Conservation (phyloP, 2,797 vertebrate genomes). For the Phalloptychus januarius region DNA sequence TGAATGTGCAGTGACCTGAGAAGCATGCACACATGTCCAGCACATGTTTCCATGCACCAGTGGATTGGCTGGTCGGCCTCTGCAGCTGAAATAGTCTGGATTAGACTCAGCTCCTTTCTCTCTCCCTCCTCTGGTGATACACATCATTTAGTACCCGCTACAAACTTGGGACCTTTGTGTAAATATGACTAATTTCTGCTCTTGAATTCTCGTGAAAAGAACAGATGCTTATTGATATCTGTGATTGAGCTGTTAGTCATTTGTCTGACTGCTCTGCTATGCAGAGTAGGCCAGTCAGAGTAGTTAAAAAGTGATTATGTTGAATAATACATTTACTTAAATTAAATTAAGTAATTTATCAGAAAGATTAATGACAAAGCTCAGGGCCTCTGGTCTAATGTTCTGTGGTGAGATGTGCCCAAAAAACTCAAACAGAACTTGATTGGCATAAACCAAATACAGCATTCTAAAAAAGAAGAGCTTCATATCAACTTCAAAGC, state of each 20-base stretch:
- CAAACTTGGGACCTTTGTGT: background rate
- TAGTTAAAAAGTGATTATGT: background rate
- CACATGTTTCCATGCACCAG: constrained; percentile 76
- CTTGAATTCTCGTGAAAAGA: background rate
- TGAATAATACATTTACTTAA: background rate
- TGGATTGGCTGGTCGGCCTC: constrained; percentile 58
- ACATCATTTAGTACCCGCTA: background rate
- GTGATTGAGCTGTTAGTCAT: background rate
- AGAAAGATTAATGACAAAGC: background rate
- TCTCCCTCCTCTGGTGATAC: constrained; percentile 22
- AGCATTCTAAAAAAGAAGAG: background rate
- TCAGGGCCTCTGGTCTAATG: background rate
- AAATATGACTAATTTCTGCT: background rate
- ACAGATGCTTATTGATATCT: background rate
- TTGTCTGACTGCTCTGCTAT: background rate
- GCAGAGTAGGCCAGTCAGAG: too few relatives aligned
- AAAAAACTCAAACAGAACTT: background rate
- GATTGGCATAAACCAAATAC: background rate
- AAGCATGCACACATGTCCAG: constrained; percentile 70
- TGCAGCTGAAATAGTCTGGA: constrained; percentile 54
- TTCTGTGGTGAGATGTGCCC: background rate
- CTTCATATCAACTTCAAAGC: too few relatives aligned
- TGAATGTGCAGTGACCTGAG: constrained; percentile 68
- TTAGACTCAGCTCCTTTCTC: constrained; percentile 37
- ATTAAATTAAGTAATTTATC: background rate